Conservation (phyloP, 2,888 invertebrate species). For the Trissonchulus latispiculum region DNA sequence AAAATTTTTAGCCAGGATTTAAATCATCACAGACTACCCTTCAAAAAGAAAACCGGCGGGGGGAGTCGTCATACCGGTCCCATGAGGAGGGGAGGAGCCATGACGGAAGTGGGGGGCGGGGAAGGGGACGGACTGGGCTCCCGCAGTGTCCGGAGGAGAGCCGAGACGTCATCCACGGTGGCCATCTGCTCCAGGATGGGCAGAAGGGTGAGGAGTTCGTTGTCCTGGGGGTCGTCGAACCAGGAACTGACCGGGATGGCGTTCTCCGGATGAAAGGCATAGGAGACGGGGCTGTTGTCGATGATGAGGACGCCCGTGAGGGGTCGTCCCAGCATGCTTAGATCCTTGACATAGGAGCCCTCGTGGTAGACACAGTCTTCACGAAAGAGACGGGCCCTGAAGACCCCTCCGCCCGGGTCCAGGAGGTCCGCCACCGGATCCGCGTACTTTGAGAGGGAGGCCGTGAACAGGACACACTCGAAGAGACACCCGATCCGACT, state of each 20-base stretch:
- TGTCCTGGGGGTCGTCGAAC: constrained; percentile 97
- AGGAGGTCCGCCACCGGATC: constrained; percentile 95
- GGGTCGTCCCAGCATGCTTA: constrained; percentile 88
- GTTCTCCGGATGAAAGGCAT: constrained; percentile 99
- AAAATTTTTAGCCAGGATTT: no score
- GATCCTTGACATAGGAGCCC: constrained; percentile 95
- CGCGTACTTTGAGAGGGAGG: constrained; percentile 94
- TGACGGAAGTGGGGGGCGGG: no score
- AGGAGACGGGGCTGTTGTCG: constrained; percentile 96
- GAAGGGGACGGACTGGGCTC: constrained; percentile 16
- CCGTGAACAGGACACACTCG: constrained; percentile 96
- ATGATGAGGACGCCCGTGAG: constrained; percentile 90
- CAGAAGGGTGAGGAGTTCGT: constrained; percentile 86
- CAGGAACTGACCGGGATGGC: constrained; percentile 97
- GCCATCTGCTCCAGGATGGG: constrained; percentile 85
- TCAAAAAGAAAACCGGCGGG: no score
- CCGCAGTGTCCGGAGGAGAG: neutral
- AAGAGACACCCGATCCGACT: constrained; percentile 92
- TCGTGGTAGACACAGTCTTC: constrained; percentile 98
- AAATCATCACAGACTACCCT: no score
- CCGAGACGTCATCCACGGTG: constrained; percentile 3
- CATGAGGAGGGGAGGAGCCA: no score
- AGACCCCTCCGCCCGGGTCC: constrained; percentile 80
- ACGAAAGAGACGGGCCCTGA: constrained; percentile 67
- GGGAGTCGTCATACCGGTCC: no score